phyloP scores from a whole-genome alignment of 2,113 vertebrate genomes.

The Anas platyrhynchos region DNA sequence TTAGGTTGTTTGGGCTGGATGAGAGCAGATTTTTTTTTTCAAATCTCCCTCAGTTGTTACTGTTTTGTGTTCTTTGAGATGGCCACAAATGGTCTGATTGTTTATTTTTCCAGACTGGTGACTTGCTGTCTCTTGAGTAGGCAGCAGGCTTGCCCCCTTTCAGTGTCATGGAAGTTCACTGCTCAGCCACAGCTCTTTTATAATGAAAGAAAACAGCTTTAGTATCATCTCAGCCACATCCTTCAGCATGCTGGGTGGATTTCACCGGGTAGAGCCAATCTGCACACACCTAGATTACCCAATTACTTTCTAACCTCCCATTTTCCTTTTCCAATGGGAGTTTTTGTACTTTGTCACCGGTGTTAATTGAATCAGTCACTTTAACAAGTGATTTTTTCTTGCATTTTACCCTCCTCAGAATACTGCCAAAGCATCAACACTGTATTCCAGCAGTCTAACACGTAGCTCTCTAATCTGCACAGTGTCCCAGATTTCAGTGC shows the following conservation, averaged over 20 bases:
- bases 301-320: neutral
- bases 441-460: neutral
- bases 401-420: neutral
- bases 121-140: neutral
- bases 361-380: neutral
- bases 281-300: neutral
- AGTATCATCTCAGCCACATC: neutral
- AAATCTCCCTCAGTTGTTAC: neutral
- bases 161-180: neutral
- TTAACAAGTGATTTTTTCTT: neutral
- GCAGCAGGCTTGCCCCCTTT: neutral
- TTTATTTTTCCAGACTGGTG: slow-evolving; percentile 27
- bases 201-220: slow-evolving; percentile 8
- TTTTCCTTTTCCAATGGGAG: neutral
- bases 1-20: slow-evolving; percentile 39
- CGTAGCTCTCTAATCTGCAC: neutral
- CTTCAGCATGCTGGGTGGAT: neutral
- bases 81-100: slow-evolving; percentile 30
- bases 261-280: neutral
- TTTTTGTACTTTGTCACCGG: neutral
- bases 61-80: slow-evolving; percentile 17
- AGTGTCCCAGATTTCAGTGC: neutral
- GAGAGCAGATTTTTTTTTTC: slow-evolving; percentile 34
- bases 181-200: neutral
- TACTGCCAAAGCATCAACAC: neutral